A percentile compares a stretch with the other conserved stretches of the same genome.
phyloP scores from a whole-genome alignment of 2,888 invertebrate genomes.

The Pseudoips prasinana region DNA sequence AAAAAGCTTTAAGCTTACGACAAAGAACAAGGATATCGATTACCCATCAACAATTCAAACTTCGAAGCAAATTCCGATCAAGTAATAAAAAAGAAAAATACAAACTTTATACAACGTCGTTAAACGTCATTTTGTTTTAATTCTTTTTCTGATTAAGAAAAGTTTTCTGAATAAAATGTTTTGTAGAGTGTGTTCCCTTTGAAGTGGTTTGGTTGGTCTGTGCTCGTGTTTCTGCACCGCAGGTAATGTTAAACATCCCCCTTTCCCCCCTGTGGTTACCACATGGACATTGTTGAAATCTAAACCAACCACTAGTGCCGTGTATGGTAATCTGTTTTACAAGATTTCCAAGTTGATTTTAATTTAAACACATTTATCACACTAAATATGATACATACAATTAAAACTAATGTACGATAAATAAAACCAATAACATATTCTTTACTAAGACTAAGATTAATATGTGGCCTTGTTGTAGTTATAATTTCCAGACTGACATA shows the following conservation, averaged over 20 bases:
- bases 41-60: conserved; percentile 25
- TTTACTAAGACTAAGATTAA: too few relatives aligned
- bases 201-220: conserved; percentile 36
- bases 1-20: too few relatives aligned
- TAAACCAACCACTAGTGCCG: conserved; percentile 17
- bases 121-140: conserved; percentile 37
- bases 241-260: conserved; percentile 13
- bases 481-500: too few relatives aligned
- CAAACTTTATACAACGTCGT: conserved; percentile 30
- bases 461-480: too few relatives aligned
- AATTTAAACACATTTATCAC: too few relatives aligned
- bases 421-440: too few relatives aligned
- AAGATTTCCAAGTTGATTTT: too few relatives aligned
- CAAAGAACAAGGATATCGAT: conserved; percentile 22
- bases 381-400: too few relatives aligned
- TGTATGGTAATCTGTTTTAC: conserved; percentile 18
- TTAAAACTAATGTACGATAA: too few relatives aligned
- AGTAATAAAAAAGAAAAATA: conserved; percentile 26
- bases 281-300: conserved; percentile 22
- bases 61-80: conserved; percentile 2
- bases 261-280: background rate
- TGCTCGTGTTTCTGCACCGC: conserved; percentile 17
- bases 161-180: conserved; percentile 39
- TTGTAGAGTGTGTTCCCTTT: conserved; percentile 34
- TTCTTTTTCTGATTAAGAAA: conserved; percentile 38